These are phyloP conservation scores for Vanacampus margaritifer DNA, from an alignment of 2,113 vertebrate genomes.

Conservation along the genomic window DNA sequence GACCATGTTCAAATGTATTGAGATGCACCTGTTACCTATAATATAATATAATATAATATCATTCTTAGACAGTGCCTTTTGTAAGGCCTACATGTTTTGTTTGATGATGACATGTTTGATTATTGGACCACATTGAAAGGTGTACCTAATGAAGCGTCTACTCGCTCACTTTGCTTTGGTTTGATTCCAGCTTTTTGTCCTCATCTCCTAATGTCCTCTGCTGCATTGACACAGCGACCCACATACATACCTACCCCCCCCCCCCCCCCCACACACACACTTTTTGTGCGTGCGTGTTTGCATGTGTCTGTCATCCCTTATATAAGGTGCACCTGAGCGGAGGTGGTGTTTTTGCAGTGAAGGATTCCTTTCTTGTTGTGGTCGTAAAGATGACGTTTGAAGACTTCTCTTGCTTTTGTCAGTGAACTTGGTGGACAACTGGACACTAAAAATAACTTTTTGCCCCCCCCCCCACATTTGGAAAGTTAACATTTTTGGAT, in stretches of 20 bases:
- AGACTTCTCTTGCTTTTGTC: not conserved
- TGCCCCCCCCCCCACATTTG: not conserved
- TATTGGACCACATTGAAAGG: too few relatives aligned
- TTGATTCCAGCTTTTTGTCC: slow-evolving; percentile 2
- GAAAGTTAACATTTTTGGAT: not conserved
- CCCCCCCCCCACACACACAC: too few relatives aligned
- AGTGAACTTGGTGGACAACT: not conserved
- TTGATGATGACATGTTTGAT: too few relatives aligned
- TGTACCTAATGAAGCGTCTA: not conserved
- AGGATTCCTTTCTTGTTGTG: not conserved
- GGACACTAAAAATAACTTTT: not conserved
- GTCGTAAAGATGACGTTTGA: not conserved
- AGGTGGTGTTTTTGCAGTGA: not conserved
- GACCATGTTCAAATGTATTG: too few relatives aligned
- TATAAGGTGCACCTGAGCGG: not conserved
- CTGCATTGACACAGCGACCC: slow-evolving; percentile 1
- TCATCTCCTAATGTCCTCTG: slow-evolving; percentile 10
- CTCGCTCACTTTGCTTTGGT: not conserved
- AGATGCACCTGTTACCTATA: too few relatives aligned
- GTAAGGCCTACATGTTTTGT: too few relatives aligned
- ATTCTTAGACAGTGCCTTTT: too few relatives aligned
- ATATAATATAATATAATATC: too few relatives aligned
- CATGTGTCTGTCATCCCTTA: not conserved
- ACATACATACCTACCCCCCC: not conserved
- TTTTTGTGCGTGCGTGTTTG: not conserved